Evolutionary conservation across 1,140 invertebrate species (phyloP).

Genomic region (Aplysia californica): DNA sequence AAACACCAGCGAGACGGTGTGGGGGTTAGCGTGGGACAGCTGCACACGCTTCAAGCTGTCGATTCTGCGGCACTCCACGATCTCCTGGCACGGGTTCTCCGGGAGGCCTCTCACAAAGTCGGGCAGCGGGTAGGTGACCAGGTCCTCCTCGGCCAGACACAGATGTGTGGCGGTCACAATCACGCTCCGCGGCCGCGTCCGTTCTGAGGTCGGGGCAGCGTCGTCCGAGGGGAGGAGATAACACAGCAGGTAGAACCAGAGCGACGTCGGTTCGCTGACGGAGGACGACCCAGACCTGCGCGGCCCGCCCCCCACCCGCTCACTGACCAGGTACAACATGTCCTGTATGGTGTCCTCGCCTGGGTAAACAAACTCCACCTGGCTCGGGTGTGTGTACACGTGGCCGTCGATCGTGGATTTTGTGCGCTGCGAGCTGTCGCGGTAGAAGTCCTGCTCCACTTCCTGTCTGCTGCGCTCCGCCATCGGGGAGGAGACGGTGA

Average conservation of each 20-base stretch:
- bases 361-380: slow-evolving; percentile 62
- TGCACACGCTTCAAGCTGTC: slow-evolving; percentile 56
- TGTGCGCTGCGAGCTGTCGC: slow-evolving; percentile 46
- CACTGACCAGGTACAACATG: slow-evolving; percentile 54
- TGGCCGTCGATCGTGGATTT: slow-evolving; percentile 52
- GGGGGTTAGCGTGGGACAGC: slow-evolving; percentile 33
- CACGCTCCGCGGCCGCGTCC: slow-evolving; percentile 45
- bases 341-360: slow-evolving; percentile 61
- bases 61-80: slow-evolving; percentile 53
- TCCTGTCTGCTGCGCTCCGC: slow-evolving; percentile 48
- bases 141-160: slow-evolving; percentile 56
- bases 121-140: slow-evolving; percentile 64
- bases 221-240: slow-evolving; percentile 43
- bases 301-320: slow-evolving; percentile 29
- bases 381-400: slow-evolving; percentile 58
- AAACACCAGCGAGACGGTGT: slow-evolving; percentile 54
- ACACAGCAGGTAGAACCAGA: slow-evolving; percentile 51
- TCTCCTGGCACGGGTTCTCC: slow-evolving; percentile 50
- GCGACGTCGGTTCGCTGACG: neutral
- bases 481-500: slow-evolving; percentile 41
- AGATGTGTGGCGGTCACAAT: slow-evolving; percentile 59
- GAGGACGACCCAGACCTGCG: neutral
- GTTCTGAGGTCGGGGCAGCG: slow-evolving; percentile 14
- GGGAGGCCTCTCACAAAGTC: slow-evolving; percentile 62
- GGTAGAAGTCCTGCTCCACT: slow-evolving; percentile 62